Base-by-base conservation (phyloP, 2,113 vertebrate genomes). In the Lepisosteus osseus region DNA sequence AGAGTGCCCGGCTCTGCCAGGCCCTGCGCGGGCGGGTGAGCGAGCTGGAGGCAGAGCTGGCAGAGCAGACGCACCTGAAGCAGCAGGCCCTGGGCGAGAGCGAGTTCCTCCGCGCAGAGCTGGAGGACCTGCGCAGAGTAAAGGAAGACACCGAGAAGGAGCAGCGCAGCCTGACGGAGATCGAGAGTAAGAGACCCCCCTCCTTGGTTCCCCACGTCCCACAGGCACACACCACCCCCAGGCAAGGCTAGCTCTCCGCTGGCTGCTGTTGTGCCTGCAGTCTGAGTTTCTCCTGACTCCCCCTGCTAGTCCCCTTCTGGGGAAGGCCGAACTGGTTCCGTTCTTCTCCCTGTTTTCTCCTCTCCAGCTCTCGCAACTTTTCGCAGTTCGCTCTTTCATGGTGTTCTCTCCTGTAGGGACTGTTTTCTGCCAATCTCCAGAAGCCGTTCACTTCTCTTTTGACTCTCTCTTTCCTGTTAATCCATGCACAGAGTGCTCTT, bases 1-100 rank as follows among this genome's bases (percentile, higher is more conserved):
- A 99, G 97, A 96, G 94, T 0, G 85, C 92, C 0, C 93, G 95
- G 29, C 82, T 94, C 2, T 62, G 87, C 12, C 86, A 95, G 78
- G 94, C 95, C 66, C 89, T 99, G 79, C 91, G 91, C 7, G 95
- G 96, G 15, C 94, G 91, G 0, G 77, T 95, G 78, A 96, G 78
- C 0, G 96, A 99, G 88, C 86, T 98, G 84, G 97, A 99, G 81
- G 97, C 96, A 0, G 96, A 99, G 86, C 90, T 98, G 29, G 97
- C 95, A 0, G 97, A 99, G 83, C 96, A 99, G 89, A 91, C 80
- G 77, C 95, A 99, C 88, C 88, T 98, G 85, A 94, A 93, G 81
- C 93, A 94, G 79, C 96, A 95, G 88, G 97, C 96, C 0, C 84
- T 85, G 4, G 95, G 95, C 0, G 96, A 99, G 80, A 88, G 94